Conservation (phyloP, 2,888 invertebrate species). For the Drosophila kuntzei region DNA sequence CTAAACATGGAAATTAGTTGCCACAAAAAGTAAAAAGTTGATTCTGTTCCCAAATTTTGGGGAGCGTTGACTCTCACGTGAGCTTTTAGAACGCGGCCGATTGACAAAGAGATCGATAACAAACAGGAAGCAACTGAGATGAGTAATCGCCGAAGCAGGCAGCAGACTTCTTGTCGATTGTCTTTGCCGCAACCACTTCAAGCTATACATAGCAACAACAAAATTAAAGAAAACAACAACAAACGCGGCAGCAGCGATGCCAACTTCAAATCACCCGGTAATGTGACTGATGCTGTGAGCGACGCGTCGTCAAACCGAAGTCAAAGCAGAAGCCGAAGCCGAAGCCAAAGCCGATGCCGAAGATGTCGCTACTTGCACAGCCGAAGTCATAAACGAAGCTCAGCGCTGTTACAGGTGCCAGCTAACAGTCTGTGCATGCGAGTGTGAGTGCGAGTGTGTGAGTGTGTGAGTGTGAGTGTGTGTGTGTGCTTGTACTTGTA, state of each 20-base stretch:
- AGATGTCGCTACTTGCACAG: constrained; percentile 26
- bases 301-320: constrained; percentile 10
- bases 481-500: constrained; percentile 21
- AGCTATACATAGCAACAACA: constrained; percentile 9
- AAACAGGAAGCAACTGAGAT: constrained; percentile 25
- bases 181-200: constrained; percentile 2
- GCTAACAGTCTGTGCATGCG: constrained; percentile 16
- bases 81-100: background rate
- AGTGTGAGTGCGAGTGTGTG: constrained; percentile 10
- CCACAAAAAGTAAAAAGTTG: background rate
- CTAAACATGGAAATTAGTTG: constrained; percentile 1
- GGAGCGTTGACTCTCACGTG: background rate
- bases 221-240: background rate
- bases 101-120: constrained; percentile 11
- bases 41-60: background rate
- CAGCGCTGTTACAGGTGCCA: constrained; percentile 57
- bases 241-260: constrained; percentile 10
- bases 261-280: constrained; percentile 26
- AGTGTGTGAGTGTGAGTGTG: constrained; percentile 9
- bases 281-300: constrained; percentile 41
- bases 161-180: constrained; percentile 58
- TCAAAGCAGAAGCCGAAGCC: constrained; percentile 11
- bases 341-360: constrained; percentile 31
- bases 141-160: constrained; percentile 35
- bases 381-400: constrained; percentile 48